phyloP scores from a whole-genome alignment of 1,140 invertebrate species.

The Trichogramma pretiosum region DNA sequence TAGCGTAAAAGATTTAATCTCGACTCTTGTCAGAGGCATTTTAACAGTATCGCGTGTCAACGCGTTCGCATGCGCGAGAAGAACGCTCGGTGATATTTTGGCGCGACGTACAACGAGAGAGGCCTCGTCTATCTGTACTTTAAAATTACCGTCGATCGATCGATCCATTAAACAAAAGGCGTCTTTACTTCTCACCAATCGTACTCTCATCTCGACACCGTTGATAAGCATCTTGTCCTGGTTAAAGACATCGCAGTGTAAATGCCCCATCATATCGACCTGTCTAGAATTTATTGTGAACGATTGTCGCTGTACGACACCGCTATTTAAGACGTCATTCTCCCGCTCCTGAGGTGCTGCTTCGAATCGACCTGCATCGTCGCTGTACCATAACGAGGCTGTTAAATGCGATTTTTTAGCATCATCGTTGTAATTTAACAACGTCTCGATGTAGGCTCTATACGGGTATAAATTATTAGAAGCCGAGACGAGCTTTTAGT shows the following conservation, averaged over 20 bases:
- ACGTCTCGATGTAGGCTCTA: slow-evolving; percentile 40
- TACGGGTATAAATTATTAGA: slow-evolving; percentile 41
- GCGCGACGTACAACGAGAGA: slow-evolving; percentile 29
- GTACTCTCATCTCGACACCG: slow-evolving; percentile 34
- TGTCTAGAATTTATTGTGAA: slow-evolving; percentile 1
- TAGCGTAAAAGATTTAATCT: slow-evolving; percentile 35
- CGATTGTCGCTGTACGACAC: not conserved
- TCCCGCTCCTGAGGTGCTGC: not conserved
- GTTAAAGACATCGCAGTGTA: slow-evolving; percentile 29
- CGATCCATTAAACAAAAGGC: slow-evolving; percentile 31
- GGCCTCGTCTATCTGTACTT: slow-evolving; percentile 26
- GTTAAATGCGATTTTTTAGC: slow-evolving; percentile 37
- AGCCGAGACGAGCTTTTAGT: slow-evolving; percentile 39
- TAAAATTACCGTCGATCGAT: slow-evolving; percentile 5
- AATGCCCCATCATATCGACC: slow-evolving; percentile 14
- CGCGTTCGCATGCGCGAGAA: slow-evolving; percentile 13
- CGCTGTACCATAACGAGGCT: slow-evolving; percentile 22
- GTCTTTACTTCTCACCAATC: slow-evolving; percentile 30
- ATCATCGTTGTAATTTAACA: slow-evolving; percentile 32
- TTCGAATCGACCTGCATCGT: slow-evolving; percentile 19
- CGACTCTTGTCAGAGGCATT: slow-evolving; percentile 35
- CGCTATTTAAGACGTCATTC: not conserved
- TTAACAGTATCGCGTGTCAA: slow-evolving; percentile 30
- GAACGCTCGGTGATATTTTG: slow-evolving; percentile 14
- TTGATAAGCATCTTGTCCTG: slow-evolving; percentile 38